Evolutionary conservation across 2,797 vertebrate species (phyloP).

Genomic region (Muscicapa striata): DNA sequence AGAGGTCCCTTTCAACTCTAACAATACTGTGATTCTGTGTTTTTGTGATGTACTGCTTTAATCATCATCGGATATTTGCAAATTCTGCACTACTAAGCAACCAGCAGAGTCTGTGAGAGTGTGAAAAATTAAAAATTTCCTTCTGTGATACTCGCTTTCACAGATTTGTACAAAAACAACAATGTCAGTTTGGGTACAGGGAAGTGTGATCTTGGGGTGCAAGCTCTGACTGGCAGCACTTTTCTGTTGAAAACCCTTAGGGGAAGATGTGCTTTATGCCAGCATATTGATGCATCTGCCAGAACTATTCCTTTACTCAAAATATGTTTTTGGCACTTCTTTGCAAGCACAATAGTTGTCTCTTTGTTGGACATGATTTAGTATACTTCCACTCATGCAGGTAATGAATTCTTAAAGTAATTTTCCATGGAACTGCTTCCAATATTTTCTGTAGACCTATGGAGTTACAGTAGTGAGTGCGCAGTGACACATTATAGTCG

Average conservation of each 20-base stretch:
- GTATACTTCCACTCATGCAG: neutral
- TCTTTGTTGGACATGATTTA: neutral
- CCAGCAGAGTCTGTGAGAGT: neutral
- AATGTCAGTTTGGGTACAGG: neutral
- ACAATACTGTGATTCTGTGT: neutral
- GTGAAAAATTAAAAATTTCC: neutral
- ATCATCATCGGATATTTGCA: neutral
- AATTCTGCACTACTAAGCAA: neutral
- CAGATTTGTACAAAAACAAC: neutral
- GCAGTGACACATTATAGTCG: neutral
- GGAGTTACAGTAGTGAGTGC: neutral
- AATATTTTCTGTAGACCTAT: neutral
- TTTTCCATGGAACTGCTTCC: neutral
- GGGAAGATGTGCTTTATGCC: neutral
- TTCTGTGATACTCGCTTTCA: neutral
- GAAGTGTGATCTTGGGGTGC: neutral
- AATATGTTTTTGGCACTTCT: neutral
- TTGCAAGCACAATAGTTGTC: neutral
- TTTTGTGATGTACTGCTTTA: neutral
- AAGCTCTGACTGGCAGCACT: neutral
- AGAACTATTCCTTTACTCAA: neutral
- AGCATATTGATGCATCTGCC: neutral
- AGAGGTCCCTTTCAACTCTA: neutral
- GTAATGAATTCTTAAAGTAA: neutral
- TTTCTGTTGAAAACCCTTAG: neutral